Base-by-base conservation (phyloP, 2,888 invertebrate genomes). In the Nephrotoma flavescens region DNA sequence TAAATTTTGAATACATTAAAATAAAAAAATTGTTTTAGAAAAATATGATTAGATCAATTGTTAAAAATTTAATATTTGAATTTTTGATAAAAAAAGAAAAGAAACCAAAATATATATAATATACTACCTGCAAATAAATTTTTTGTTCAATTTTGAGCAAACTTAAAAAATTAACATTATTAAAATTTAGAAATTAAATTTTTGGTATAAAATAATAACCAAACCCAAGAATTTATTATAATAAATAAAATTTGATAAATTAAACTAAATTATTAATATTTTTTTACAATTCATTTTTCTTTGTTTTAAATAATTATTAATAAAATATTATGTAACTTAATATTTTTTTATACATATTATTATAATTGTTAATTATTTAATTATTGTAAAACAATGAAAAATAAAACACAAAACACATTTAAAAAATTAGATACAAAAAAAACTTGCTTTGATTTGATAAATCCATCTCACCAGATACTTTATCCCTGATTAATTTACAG, bases 401-500 rank as follows among this genome's bases (percentile, higher is more conserved):
- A 47, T 45, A 86, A 86, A 45, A 86, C 15, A 45, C 41, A 45
- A 42, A 85, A 85, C 19, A 44, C 42, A 85, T 44, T 42, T 44
- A 85, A 85, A 85, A 44, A 84, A 84, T 42, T 42, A 84, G 42
- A 84, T 44, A 85, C 19, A 44, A 44, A 85, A 85, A 85, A 85
- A 85, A 85, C 42, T 85, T 85, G 85, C 42, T 85, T 86, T 52
- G 47, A 86, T 57, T 52, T 52, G 52, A 41, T 52, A 41, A 52
- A 52, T 52, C 44, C 41, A 52, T 41, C 90, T 92, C 92, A 96
- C 96, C 97, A 92, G 98, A 98, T 90, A 97, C 96, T 94, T 98
- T 98, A 93, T 98, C 98, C 91, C 98, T 94, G 91, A 98, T 98
- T 91, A 98, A 94, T 93, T 98, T 98, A 94, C 98, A 98, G 92